Conservation (phyloP, 2,888 invertebrate genomes). For the Tricholauxania praeusta region DNA sequence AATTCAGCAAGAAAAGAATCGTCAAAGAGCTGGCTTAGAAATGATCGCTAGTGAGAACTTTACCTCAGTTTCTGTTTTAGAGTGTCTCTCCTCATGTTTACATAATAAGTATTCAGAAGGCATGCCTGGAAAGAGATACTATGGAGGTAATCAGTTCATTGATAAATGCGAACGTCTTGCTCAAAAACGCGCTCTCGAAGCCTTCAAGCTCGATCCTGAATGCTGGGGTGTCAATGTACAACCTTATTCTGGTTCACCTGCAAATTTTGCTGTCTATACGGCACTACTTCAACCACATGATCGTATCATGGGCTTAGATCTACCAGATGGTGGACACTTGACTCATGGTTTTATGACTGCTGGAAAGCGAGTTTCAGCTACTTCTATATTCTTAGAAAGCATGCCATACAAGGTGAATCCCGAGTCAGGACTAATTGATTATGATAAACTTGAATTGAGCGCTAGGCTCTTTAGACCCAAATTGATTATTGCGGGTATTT, state of each 20-base stretch:
- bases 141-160: constrained; percentile 96
- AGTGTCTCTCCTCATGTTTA: constrained; percentile 90
- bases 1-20: constrained; percentile 85
- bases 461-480: constrained; percentile 91
- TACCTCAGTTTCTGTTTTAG: constrained; percentile 89
- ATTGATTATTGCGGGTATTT: constrained; percentile 93
- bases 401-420: constrained; percentile 96
- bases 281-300: constrained; percentile 91
- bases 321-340: constrained; percentile 97
- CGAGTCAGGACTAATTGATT: constrained; percentile 90
- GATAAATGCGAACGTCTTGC: constrained; percentile 93
- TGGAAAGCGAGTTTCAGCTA: constrained; percentile 93
- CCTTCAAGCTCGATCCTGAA: constrained; percentile 83
- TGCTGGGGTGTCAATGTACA: constrained; percentile 99
- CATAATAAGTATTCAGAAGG: constrained; percentile 98
- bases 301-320: constrained; percentile 95
- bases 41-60: constrained; percentile 99
- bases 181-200: constrained; percentile 87
- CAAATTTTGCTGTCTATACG: constrained; percentile 97
- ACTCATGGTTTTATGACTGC: constrained; percentile 93
- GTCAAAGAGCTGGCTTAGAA: constrained; percentile 89
- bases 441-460: constrained; percentile 84
- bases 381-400: constrained; percentile 97
- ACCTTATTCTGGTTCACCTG: constrained; percentile 94
- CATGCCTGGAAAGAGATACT: constrained; percentile 92